Percentiles rank a stretch among this genome's conserved stretches.
Evolutionary conservation across 23 tunicate genomes (phyloP).

Genomic region (Halocynthia aurantium): DNA sequence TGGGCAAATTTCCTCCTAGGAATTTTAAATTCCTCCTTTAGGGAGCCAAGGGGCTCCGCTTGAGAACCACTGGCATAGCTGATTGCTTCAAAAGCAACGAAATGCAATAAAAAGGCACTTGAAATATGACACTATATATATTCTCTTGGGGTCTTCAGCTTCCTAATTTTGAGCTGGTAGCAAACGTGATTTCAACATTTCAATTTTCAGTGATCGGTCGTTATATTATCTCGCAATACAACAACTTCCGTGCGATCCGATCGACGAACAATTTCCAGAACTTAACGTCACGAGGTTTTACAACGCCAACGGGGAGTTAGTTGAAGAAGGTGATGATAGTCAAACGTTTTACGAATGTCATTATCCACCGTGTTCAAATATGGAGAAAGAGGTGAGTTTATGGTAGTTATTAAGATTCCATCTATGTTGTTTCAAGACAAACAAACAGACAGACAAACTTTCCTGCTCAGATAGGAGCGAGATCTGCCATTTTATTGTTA

Average conservation of each 20-base stretch:
- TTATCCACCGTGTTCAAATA: conserved; percentile 31
- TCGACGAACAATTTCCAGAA: conserved; percentile 30
- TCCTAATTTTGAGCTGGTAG: neutral
- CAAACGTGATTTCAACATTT: neutral
- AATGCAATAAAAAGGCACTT: no score
- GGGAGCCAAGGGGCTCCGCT: no score
- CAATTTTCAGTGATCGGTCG: neutral
- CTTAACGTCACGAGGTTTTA: conserved; percentile 3
- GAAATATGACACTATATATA: no score
- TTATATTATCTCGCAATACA: conserved; percentile 27
- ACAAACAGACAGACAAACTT: no score
- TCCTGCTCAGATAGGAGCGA: no score
- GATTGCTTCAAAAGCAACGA: no score
- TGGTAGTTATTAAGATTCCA: no score
- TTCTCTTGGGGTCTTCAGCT: neutral
- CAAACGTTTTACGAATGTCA: conserved; percentile 30
- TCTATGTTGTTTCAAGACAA: no score
- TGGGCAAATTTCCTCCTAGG: no score
- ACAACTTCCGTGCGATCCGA: conserved; percentile 32
- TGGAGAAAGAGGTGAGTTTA: conserved; percentile 22
- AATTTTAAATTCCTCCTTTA: no score
- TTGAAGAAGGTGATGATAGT: conserved; percentile 8
- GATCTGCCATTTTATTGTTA: no score
- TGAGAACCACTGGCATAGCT: no score
- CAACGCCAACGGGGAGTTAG: conserved; percentile 13